Percentiles rank a stretch among this genome's conserved stretches.
Conservation (phyloP, 2,113 vertebrate genomes). For the Tautogolabrus adspersus region DNA sequence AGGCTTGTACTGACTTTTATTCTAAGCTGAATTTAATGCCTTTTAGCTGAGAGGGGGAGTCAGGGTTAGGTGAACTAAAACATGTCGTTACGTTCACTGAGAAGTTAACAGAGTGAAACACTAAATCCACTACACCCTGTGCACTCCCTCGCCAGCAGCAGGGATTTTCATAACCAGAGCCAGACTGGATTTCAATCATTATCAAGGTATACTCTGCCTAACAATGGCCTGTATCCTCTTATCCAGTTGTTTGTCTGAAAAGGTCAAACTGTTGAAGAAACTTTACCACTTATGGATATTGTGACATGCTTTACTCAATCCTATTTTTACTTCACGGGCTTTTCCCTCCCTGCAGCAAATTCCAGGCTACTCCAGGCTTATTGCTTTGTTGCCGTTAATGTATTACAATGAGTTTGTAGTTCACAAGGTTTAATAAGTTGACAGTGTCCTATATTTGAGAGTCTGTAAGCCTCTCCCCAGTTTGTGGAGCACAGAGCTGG, state of each 20-base stretch:
- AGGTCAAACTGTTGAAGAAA: constrained; percentile 15
- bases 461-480: not conserved
- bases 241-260: not conserved
- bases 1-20: constrained; percentile 8
- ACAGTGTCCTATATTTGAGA: constrained; percentile 14
- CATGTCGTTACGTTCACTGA: constrained; percentile 12
- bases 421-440: constrained; percentile 4
- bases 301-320: constrained; percentile 14
- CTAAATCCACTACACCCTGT: not conserved
- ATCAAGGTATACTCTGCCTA: not conserved
- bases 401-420: constrained; percentile 1
- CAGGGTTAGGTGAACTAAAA: not conserved
- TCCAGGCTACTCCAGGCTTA: not conserved
- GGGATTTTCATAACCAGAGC: constrained; percentile 19
- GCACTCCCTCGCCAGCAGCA: constrained; percentile 31
- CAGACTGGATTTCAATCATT: constrained; percentile 10
- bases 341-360: not conserved
- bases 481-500: not conserved
- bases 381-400: constrained; percentile 23
- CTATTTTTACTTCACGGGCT: not conserved
- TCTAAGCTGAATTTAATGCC: constrained; percentile 24
- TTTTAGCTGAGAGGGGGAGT: not conserved
- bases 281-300: not conserved
- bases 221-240: constrained; percentile 20
- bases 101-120: constrained; percentile 8